These are phyloP conservation scores for Ypsolopha scabrella DNA, from an alignment of 2,888 invertebrate species.

Conservation along the genomic window DNA sequence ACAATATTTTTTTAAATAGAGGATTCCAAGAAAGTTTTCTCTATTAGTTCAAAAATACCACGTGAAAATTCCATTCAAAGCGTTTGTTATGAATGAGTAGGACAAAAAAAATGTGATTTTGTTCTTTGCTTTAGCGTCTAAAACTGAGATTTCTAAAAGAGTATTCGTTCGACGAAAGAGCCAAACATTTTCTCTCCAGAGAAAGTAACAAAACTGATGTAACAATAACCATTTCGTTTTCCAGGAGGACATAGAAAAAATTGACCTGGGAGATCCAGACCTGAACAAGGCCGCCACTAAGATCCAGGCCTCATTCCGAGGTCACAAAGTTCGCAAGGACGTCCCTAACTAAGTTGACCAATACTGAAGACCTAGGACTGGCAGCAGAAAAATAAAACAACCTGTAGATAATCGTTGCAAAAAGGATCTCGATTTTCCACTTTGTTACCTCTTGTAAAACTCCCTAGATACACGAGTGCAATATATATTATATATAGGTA, in stretches of 20 bases:
- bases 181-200: background rate
- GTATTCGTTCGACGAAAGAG: background rate
- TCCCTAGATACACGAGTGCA: too few species aligned
- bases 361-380: too few species aligned
- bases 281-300: slow-evolving; percentile 91
- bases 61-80: too few species aligned
- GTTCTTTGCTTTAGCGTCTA: background rate
- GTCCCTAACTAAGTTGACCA: slow-evolving; percentile 52
- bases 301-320: slow-evolving; percentile 93
- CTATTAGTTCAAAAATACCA: too few species aligned
- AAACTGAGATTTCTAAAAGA: background rate
- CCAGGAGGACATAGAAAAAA: slow-evolving; percentile 83
- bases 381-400: too few species aligned
- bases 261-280: slow-evolving; percentile 88
- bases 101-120: background rate
- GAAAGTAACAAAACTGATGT: too few species aligned
- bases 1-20: too few species aligned
- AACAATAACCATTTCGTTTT: slow-evolving; percentile 12
- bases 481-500: too few species aligned
- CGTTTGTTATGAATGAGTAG: background rate
- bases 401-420: too few species aligned
- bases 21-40: too few species aligned
- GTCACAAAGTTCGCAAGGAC: slow-evolving; percentile 89
- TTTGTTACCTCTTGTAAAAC: too few species aligned
- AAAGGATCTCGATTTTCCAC: too few species aligned